phyloP scores from a whole-genome alignment of 2,113 vertebrate species.

The Ochotona princeps region DNA sequence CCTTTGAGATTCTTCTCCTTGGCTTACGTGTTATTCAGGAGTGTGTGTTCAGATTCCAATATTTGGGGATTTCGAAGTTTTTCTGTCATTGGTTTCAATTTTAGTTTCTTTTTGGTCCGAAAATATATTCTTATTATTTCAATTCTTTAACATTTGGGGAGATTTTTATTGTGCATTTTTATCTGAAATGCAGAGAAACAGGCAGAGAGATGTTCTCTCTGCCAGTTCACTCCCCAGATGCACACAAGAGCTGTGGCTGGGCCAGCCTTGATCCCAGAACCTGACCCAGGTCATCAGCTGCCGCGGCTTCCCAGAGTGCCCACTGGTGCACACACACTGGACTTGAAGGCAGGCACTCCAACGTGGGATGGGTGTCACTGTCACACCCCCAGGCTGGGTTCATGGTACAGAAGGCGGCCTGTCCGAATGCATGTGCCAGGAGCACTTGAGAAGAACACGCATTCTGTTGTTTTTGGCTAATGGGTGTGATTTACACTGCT shows the following conservation, averaged over 20 bases:
- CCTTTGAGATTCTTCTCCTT: not conserved
- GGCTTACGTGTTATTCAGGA: not conserved
- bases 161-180: not conserved
- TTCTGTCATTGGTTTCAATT: not conserved
- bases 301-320: too few species aligned
- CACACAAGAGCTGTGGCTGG: too few species aligned
- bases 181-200: too few species aligned
- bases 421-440: not conserved
- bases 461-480: not conserved
- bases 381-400: not conserved
- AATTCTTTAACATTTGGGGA: not conserved
- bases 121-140: not conserved
- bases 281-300: too few species aligned
- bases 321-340: too few species aligned
- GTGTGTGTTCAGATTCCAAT: not conserved
- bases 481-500: not conserved
- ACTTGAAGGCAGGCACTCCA: too few species aligned
- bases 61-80: not conserved
- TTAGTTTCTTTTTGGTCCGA: not conserved
- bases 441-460: not conserved
- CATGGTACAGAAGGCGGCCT: not conserved
- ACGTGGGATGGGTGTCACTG: too few species aligned
- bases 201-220: too few species aligned
- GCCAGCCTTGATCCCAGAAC: too few species aligned
- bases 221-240: too few species aligned